A percentile compares a stretch with the other conserved stretches of the same genome.
These are phyloP conservation scores for Eptesicus fuscus DNA, from an alignment of 2,113 vertebrate species.

Conservation along the genomic window DNA sequence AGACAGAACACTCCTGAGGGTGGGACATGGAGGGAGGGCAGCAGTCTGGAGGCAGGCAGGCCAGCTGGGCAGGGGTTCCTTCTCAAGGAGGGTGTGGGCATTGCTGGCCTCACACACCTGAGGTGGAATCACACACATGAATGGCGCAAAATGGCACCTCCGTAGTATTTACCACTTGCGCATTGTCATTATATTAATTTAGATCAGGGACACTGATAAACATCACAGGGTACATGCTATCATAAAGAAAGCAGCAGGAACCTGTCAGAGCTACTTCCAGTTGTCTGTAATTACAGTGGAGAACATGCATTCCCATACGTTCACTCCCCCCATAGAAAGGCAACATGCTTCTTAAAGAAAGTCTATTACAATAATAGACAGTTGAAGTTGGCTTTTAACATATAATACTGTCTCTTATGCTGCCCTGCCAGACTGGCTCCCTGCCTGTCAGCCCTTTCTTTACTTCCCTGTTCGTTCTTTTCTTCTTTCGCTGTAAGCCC, in stretches of 20 bases:
- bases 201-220: neutral
- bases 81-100: neutral
- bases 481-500: neutral
- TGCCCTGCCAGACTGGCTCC: neutral
- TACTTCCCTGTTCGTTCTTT: neutral
- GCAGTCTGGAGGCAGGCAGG: neutral
- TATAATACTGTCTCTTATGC: neutral
- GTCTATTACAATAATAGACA: neutral
- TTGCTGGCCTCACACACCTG: neutral
- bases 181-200: neutral
- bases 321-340: neutral
- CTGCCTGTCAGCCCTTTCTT: neutral
- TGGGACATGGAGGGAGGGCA: no score
- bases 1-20: neutral
- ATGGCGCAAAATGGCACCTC: neutral
- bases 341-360: neutral
- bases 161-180: neutral
- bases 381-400: neutral
- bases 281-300: slow-evolving; percentile 20
- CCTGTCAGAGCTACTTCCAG: neutral
- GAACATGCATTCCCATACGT: neutral
- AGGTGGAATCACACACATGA: neutral
- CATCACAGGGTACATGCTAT: neutral
- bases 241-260: neutral
- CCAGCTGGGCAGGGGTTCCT: rapidly evolving